Evolutionary conservation across 2,113 vertebrate species (phyloP).

Genomic region (Bambusicola thoracicus): DNA sequence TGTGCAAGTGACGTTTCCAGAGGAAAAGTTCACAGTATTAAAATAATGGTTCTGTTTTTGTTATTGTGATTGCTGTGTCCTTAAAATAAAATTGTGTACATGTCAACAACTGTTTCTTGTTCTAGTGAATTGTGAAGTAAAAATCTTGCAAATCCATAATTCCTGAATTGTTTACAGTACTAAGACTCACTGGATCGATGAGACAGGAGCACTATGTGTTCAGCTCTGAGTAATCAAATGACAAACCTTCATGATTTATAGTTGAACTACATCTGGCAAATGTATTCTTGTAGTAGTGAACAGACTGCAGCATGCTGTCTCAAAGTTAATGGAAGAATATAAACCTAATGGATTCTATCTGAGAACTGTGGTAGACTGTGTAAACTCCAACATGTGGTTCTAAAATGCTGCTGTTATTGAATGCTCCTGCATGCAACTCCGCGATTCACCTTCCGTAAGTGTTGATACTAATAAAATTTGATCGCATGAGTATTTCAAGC

Average conservation of each 20-base stretch:
- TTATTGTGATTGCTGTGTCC: conserved; percentile 77
- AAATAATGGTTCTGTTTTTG: conserved; percentile 61
- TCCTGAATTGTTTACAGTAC: conserved; percentile 26
- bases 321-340: not conserved
- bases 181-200: conserved; percentile 33
- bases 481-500: conserved; percentile 17
- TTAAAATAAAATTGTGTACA: conserved; percentile 80
- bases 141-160: conserved; percentile 1
- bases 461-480: conserved; percentile 44
- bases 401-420: conserved; percentile 38
- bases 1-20: conserved; percentile 63
- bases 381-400: conserved; percentile 7
- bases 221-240: conserved; percentile 30
- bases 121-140: conserved; percentile 53
- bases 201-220: not conserved
- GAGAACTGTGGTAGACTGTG: conserved; percentile 10
- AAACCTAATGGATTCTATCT: not conserved
- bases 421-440: conserved; percentile 50
- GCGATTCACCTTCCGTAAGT: not conserved
- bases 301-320: not conserved
- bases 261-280: conserved; percentile 29
- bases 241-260: conserved; percentile 9
- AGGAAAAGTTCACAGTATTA: conserved; percentile 75
- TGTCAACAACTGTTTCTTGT: conserved; percentile 66
- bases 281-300: not conserved